Conservation (phyloP, 1,140 invertebrate species). For the Macrosteles quadrilineatus region DNA sequence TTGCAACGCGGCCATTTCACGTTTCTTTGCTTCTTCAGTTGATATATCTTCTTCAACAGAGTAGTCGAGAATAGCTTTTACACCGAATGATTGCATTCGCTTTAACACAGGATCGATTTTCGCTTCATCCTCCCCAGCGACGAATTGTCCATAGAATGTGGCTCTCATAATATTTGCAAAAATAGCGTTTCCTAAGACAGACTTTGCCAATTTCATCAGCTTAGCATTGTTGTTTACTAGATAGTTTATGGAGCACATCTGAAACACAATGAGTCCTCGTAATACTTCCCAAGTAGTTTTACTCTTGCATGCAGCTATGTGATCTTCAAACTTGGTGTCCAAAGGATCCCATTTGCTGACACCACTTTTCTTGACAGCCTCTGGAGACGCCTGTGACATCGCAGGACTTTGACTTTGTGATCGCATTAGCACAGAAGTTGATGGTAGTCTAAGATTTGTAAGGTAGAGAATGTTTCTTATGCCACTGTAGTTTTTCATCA, state of each 20-base stretch:
- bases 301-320: conserved; percentile 82
- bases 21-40: conserved; percentile 81
- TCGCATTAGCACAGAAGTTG: no score
- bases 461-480: no score
- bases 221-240: conserved; percentile 93
- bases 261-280: conserved; percentile 89
- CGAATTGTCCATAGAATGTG: conserved; percentile 99
- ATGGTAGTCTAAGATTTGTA: no score
- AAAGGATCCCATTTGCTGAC: conserved; percentile 53
- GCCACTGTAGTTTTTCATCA: no score
- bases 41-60: conserved; percentile 96
- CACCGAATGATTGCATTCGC: conserved; percentile 88
- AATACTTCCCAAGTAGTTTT: conserved; percentile 93
- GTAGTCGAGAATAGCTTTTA: conserved; percentile 98
- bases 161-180: conserved; percentile 87
- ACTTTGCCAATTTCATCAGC: conserved; percentile 82
- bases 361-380: no score
- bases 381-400: no score
- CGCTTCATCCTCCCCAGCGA: conserved; percentile 89
- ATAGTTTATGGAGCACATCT: conserved; percentile 84
- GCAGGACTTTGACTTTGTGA: no score
- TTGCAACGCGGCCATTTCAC: conserved; percentile 83
- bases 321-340: conserved; percentile 84
- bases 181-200: conserved; percentile 79
- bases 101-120: conserved; percentile 82